Evolutionary conservation across 2,113 vertebrate genomes (phyloP).

Genomic region (Daubentonia madagascariensis): DNA sequence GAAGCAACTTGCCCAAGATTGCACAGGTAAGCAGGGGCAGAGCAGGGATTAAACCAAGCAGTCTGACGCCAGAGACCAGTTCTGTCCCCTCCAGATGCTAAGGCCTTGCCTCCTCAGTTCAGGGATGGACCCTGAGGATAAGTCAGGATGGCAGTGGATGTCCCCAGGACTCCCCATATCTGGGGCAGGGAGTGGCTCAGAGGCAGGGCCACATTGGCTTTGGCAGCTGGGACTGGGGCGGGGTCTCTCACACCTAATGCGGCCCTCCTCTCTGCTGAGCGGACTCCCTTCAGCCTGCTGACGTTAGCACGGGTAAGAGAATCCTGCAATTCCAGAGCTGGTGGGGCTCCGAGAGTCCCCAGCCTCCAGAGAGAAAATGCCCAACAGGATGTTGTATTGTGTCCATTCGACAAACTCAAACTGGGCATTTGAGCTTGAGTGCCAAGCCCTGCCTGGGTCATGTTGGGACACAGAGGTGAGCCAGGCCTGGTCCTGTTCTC

Average conservation of each 20-base stretch:
- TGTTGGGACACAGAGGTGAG: background rate
- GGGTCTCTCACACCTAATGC: accelerated
- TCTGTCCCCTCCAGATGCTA: background rate
- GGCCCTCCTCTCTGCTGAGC: background rate
- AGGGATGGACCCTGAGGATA: too few species aligned
- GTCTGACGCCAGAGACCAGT: too few species aligned
- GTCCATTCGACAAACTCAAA: accelerated
- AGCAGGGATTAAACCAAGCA: accelerated
- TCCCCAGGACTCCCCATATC: accelerated
- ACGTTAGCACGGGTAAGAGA: background rate
- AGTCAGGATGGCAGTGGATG: background rate
- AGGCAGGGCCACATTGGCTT: accelerated
- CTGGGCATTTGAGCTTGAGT: background rate
- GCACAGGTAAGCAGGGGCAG: background rate
- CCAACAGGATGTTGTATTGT: accelerated
- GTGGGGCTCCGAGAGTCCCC: background rate
- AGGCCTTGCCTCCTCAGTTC: background rate
- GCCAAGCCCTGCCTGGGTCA: background rate
- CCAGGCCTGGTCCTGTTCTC: too few species aligned
- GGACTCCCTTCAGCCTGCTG: background rate
- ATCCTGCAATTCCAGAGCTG: background rate
- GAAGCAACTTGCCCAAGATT: background rate
- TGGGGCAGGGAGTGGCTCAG: background rate
- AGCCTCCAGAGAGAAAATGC: accelerated
- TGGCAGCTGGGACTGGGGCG: accelerated